Percentiles rank a stretch among this genome's conserved stretches.
phyloP scores from a whole-genome alignment of 2,797 vertebrate genomes.

The Threskiornis aethiopicus region DNA sequence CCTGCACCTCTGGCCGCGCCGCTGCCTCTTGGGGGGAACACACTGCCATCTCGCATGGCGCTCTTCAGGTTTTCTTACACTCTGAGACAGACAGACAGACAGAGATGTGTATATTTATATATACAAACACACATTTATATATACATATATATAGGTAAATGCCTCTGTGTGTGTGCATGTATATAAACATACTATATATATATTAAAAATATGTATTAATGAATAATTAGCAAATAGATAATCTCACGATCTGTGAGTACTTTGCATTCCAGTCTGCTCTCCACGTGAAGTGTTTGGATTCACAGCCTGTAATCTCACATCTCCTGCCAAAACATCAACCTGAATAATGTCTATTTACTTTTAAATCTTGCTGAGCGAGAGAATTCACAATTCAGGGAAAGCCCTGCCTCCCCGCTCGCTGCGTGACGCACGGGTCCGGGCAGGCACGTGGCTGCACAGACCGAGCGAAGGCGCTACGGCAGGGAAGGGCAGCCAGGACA shows the following conservation, averaged over 20 bases:
- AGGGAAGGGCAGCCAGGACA: neutral
- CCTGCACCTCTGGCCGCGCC: rapidly evolving
- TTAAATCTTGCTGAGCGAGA: neutral
- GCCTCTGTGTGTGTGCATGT: neutral
- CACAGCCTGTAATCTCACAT: neutral
- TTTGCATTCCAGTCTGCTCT: neutral
- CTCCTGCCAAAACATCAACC: constrained; percentile 15
- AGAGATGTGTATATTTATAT: neutral
- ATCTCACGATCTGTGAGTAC: neutral
- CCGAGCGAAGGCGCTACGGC: rapidly evolving
- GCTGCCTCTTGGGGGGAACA: neutral
- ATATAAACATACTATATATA: neutral
- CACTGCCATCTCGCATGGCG: rapidly evolving
- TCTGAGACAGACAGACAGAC: neutral
- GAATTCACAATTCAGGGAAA: neutral
- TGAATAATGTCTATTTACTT: neutral
- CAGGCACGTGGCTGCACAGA: neutral
- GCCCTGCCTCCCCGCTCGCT: rapidly evolving
- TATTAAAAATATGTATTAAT: neutral
- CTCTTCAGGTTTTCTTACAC: neutral
- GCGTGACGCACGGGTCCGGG: rapidly evolving
- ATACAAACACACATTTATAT: neutral
- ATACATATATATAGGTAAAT: neutral
- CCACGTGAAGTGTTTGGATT: neutral
- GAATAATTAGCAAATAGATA: neutral